Evolutionary conservation across 2,113 vertebrate genomes (phyloP).

Genomic region (Rhagologus leucostigma): DNA sequence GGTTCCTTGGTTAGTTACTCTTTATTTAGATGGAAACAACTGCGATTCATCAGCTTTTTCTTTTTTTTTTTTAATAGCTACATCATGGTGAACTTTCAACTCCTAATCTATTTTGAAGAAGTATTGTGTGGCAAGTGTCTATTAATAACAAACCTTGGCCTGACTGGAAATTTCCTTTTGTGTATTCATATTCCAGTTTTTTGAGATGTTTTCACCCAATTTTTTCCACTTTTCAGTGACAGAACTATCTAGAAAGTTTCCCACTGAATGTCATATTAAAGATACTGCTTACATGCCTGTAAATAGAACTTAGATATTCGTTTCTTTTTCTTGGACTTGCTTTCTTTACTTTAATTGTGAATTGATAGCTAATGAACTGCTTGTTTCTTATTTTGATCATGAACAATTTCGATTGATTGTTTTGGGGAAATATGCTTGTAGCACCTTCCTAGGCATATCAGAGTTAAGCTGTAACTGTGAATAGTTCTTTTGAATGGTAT

Average conservation of each 20-base stretch:
- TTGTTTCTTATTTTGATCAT: not conserved
- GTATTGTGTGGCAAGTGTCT: not conserved
- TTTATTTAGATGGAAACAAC: constrained; percentile 62
- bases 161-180: constrained; percentile 25
- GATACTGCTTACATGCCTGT: not conserved
- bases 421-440: not conserved
- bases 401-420: not conserved
- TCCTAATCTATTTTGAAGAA: constrained; percentile 45
- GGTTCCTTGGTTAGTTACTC: constrained; percentile 55
- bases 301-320: not conserved
- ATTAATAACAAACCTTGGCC: constrained; percentile 17
- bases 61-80: not conserved
- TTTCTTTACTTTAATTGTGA: not conserved
- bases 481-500: not conserved
- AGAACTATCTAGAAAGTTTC: not conserved
- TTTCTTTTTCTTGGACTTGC: not conserved
- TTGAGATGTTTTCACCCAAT: not conserved
- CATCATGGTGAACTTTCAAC: constrained; percentile 15
- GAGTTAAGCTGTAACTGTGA: not conserved
- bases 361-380: not conserved
- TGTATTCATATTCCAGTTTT: not conserved
- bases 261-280: not conserved
- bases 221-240: not conserved
- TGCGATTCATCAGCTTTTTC: constrained; percentile 28
- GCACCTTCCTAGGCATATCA: not conserved